A percentile compares a stretch with the other conserved stretches of the same genome.
phyloP scores from a whole-genome alignment of 2,797 vertebrate species.

The Dallia pectoralis region DNA sequence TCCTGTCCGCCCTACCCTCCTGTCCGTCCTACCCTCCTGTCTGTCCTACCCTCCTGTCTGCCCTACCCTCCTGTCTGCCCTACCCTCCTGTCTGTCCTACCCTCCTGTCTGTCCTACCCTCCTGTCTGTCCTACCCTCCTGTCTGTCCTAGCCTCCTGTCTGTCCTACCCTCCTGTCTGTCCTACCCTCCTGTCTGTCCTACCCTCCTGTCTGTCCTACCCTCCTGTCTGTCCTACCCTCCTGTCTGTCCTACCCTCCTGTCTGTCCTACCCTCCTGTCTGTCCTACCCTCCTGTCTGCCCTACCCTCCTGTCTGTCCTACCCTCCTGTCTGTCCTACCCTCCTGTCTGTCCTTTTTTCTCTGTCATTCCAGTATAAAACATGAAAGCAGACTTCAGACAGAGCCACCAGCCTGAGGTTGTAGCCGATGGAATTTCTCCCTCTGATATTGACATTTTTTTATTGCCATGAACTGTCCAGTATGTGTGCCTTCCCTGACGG shows the following conservation, averaged over 20 bases:
- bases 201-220: background rate
- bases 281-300: constrained; percentile 29
- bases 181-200: constrained; percentile 33
- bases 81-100: background rate
- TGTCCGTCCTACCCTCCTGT: too few relatives aligned
- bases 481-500: constrained; percentile 15
- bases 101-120: constrained; percentile 16
- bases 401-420: constrained; percentile 30
- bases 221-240: background rate
- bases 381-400: constrained; percentile 37
- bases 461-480: constrained; percentile 31
- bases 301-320: constrained; percentile 6
- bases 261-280: too few relatives aligned
- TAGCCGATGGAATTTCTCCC: constrained; percentile 18
- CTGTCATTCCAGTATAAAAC: constrained; percentile 47
- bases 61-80: constrained; percentile 12
- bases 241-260: background rate
- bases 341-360: background rate
- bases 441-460: constrained; percentile 37
- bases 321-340: background rate
- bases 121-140: constrained; percentile 28
- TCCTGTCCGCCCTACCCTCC: background rate
- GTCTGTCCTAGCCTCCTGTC: too few relatives aligned
- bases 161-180: background rate
- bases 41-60: constrained; percentile 40